These are phyloP conservation scores for Ricordea florida DNA, from an alignment of 92 coral and sea anemone species.

Conservation along the genomic window DNA sequence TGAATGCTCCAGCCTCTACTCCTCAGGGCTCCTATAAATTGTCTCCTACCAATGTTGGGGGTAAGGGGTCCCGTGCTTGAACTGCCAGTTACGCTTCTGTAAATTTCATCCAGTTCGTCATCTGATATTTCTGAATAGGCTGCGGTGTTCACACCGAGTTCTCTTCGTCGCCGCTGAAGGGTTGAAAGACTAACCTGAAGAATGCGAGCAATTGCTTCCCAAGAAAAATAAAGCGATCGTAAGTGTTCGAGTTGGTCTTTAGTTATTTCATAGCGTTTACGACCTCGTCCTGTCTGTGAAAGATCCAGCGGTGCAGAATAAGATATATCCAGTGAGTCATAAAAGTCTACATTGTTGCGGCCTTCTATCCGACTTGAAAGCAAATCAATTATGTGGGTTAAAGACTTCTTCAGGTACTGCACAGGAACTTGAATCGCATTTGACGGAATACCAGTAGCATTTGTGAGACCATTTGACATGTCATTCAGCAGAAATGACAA, in stretches of 20 bases:
- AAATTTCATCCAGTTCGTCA: conserved; percentile 43
- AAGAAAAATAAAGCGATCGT: conserved; percentile 50
- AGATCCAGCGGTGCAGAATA: conserved; percentile 26
- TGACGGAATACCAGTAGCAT: conserved; percentile 24
- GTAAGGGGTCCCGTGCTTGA: conserved; percentile 35
- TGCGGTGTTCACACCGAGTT: conserved; percentile 22
- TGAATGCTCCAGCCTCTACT: conserved; percentile 42
- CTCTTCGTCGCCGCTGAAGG: conserved; percentile 12
- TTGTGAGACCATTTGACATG: conserved; percentile 5
- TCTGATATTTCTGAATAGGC: conserved; percentile 22
- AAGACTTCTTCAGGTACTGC: conserved; percentile 12
- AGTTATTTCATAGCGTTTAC: conserved; percentile 51
- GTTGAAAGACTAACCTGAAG: conserved; percentile 35
- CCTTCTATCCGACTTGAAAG: conserved; percentile 13
- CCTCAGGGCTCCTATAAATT: conserved; percentile 47
- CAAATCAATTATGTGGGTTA: conserved; percentile 15
- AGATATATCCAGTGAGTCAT: conserved; percentile 18
- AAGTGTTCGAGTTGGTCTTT: conserved; percentile 58
- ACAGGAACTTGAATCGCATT: conserved; percentile 1
- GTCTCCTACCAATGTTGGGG: conserved; percentile 42
- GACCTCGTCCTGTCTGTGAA: conserved; percentile 36
- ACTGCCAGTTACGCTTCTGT: conserved; percentile 25
- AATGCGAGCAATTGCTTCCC: conserved; percentile 47
- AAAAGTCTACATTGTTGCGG: conserved; percentile 17
- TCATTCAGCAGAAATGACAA: conserved; percentile 33